A percentile compares a stretch with the other conserved stretches of the same genome.
These are phyloP conservation scores for Scortum barcoo DNA, from an alignment of 2,113 vertebrate genomes.

Conservation along the genomic window DNA sequence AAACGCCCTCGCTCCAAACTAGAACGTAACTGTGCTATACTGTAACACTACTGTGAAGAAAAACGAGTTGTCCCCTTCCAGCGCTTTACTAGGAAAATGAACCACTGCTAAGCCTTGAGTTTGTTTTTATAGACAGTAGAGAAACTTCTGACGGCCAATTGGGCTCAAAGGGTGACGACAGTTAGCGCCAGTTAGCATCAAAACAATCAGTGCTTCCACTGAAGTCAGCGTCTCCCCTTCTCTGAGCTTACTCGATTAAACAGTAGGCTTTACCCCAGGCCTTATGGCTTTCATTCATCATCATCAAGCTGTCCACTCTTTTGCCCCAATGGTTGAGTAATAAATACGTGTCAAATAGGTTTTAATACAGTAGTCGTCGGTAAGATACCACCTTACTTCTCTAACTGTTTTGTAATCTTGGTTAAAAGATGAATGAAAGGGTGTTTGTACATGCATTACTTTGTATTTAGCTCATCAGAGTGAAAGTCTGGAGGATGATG, in stretches of 20 bases:
- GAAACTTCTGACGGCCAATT: slow-evolving; percentile 22
- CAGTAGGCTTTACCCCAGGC: slow-evolving; percentile 13
- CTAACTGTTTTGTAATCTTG: slow-evolving; percentile 57
- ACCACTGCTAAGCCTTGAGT: slow-evolving; percentile 63
- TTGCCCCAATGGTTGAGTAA: slow-evolving; percentile 51
- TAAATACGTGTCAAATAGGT: slow-evolving; percentile 48
- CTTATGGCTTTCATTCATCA: slow-evolving; percentile 23
- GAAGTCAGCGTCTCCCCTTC: slow-evolving; percentile 40
- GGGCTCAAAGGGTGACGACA: slow-evolving; percentile 9
- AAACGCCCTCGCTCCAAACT: slow-evolving; percentile 48
- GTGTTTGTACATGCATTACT: slow-evolving; percentile 61
- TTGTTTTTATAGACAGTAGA: slow-evolving; percentile 21
- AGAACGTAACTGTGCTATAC: slow-evolving; percentile 64
- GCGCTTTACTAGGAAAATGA: slow-evolving; percentile 47
- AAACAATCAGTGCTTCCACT: slow-evolving; percentile 61
- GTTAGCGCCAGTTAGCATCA: slow-evolving; percentile 48
- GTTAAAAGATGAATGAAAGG: slow-evolving; percentile 55
- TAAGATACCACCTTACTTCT: slow-evolving; percentile 53
- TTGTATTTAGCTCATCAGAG: slow-evolving; percentile 72
- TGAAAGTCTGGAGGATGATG: slow-evolving; percentile 58
- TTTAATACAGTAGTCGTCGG: slow-evolving; percentile 43
- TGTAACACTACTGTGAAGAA: slow-evolving; percentile 77
- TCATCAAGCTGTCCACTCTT: slow-evolving; percentile 40
- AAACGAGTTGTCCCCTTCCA: slow-evolving; percentile 38
- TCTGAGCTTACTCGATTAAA: slow-evolving; percentile 20